Conservation (phyloP, 2,888 invertebrate species). For the Polyommatus icarus region DNA sequence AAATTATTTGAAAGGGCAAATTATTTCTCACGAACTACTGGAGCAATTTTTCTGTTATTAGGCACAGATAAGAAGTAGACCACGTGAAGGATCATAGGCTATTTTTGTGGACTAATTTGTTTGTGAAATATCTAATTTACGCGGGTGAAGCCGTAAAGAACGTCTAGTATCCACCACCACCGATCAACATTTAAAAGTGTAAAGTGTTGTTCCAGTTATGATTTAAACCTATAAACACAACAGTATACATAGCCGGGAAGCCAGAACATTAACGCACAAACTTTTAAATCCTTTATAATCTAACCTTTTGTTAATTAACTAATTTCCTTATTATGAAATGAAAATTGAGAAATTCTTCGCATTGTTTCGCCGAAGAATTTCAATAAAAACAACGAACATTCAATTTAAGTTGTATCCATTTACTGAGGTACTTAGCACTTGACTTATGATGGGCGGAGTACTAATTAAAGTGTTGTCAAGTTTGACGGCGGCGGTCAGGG, state of each 20-base stretch:
- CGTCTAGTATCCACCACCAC: too few species aligned
- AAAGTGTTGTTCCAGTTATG: too few species aligned
- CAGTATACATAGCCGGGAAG: background rate
- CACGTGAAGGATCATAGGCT: too few species aligned
- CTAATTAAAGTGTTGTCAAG: slow-evolving; percentile 67
- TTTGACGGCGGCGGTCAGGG: slow-evolving; percentile 55
- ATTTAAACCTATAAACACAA: background rate
- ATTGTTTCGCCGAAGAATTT: slow-evolving; percentile 30
- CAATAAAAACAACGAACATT: slow-evolving; percentile 43
- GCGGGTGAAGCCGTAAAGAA: too few species aligned
- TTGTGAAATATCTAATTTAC: too few species aligned
- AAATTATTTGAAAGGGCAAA: too few species aligned
- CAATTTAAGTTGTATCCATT: slow-evolving; percentile 44
- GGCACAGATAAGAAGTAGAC: too few species aligned
- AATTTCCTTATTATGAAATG: slow-evolving; percentile 20
- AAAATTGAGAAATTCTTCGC: slow-evolving; percentile 22
- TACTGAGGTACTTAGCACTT: slow-evolving; percentile 45
- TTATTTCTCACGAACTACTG: too few species aligned
- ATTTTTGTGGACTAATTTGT: too few species aligned
- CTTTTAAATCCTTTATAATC: background rate
- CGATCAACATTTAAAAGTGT: too few species aligned
- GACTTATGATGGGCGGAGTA: slow-evolving; percentile 53
- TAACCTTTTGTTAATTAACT: slow-evolving; percentile 21
- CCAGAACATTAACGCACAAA: background rate
- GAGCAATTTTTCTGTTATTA: too few species aligned